Evolutionary conservation across 2,797 vertebrate species (phyloP).

Genomic region (Poecilia gillii): DNA sequence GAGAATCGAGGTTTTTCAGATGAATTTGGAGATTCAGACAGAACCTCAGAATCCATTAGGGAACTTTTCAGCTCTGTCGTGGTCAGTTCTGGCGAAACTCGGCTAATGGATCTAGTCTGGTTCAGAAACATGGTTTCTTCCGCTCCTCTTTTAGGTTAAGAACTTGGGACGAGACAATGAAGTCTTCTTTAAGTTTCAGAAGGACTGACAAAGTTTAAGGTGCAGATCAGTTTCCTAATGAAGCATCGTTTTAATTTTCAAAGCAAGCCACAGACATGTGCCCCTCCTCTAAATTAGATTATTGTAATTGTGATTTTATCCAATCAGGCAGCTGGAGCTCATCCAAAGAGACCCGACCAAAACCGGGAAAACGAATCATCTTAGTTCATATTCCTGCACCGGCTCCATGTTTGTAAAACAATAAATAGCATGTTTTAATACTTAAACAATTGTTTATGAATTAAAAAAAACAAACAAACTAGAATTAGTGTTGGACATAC

Average conservation of each 20-base stretch:
- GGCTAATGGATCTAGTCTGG: neutral
- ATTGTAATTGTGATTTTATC: neutral
- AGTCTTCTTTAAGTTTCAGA: neutral
- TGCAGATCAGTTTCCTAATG: neutral
- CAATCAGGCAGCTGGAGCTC: neutral
- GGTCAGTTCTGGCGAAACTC: neutral
- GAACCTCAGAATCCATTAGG: neutral
- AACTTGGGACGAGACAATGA: neutral
- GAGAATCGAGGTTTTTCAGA: neutral
- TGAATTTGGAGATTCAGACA: neutral
- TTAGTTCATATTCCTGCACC: neutral
- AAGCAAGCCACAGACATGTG: neutral
- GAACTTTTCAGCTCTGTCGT: neutral
- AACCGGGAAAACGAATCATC: neutral
- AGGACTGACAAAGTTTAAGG: neutral
- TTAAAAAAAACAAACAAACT: no score
- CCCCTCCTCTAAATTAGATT: neutral
- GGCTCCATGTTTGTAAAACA: neutral
- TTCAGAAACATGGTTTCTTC: neutral
- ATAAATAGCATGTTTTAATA: neutral
- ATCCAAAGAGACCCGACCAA: neutral
- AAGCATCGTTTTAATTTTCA: neutral
- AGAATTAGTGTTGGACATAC: neutral
- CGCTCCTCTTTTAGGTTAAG: neutral
- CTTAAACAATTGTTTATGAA: no score